phyloP scores from a whole-genome alignment of 2,797 vertebrate genomes.

The Austrolebias charrua region DNA sequence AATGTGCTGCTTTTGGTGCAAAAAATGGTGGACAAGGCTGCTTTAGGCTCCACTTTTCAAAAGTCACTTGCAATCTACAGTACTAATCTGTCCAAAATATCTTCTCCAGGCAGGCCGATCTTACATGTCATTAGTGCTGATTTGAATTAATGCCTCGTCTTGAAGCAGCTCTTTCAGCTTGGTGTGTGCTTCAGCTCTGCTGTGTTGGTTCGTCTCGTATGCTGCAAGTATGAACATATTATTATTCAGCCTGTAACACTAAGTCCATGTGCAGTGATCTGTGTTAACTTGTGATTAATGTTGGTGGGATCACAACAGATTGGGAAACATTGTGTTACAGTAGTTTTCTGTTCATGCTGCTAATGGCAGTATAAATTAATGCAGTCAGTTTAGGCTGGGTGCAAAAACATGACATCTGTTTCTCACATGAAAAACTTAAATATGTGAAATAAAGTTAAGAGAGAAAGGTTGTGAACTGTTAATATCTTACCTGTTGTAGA shows the following conservation, averaged over 20 bases:
- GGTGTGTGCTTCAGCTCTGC: constrained; percentile 31
- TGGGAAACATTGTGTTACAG: neutral
- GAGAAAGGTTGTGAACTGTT: too few species aligned
- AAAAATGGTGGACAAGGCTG: neutral
- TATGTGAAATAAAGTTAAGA: neutral
- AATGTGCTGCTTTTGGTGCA: neutral
- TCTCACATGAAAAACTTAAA: neutral
- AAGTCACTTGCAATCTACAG: constrained; percentile 39
- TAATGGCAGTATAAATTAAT: neutral
- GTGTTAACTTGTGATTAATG: constrained; percentile 8
- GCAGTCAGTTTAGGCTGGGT: neutral
- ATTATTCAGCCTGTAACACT: constrained; percentile 4
- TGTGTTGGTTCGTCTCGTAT: constrained; percentile 33
- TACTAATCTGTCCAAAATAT: constrained; percentile 45
- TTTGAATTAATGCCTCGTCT: constrained; percentile 51
- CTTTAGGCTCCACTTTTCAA: constrained; percentile 17
- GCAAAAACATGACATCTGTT: neutral
- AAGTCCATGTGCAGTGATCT: constrained; percentile 3
- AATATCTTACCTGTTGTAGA: too few species aligned
- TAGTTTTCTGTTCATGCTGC: constrained; percentile 4
- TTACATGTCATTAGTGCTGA: constrained; percentile 45
- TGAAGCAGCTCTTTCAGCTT: constrained; percentile 43
- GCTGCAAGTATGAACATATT: constrained; percentile 20
- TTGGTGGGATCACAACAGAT: neutral
- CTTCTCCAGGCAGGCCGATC: constrained; percentile 38